These are phyloP conservation scores for Tryphoninae sp. DNA, from an alignment of 2,888 invertebrate species.

Conservation along the genomic window DNA sequence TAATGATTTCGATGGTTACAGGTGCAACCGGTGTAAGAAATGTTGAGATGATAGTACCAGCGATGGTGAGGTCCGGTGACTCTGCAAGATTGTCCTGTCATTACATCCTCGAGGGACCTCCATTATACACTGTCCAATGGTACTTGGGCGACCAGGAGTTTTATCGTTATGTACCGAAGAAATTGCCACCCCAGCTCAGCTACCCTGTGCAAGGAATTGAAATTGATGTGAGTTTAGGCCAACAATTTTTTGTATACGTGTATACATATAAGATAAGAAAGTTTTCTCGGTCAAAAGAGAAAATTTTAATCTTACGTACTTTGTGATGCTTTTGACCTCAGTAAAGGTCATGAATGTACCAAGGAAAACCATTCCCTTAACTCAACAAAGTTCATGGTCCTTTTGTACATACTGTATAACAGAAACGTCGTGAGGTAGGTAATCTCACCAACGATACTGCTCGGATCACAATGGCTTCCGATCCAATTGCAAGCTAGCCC, in stretches of 20 bases:
- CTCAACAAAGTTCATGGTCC: too few species aligned
- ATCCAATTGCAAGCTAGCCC: too few species aligned
- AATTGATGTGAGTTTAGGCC: conserved; percentile 86
- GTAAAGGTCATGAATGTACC: too few species aligned
- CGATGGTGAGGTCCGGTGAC: conserved; percentile 77
- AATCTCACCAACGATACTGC: too few species aligned
- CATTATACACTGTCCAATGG: conserved; percentile 89
- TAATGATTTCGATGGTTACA: conserved; percentile 65
- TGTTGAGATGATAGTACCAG: conserved; percentile 77
- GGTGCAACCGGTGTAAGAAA: conserved; percentile 77
- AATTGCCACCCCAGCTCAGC: conserved; percentile 87
- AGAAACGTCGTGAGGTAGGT: too few species aligned
- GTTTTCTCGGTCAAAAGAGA: too few species aligned
- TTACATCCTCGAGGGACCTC: conserved; percentile 75
- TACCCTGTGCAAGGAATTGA: conserved; percentile 87
- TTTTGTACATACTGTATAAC: too few species aligned
- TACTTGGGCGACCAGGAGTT: conserved; percentile 89
- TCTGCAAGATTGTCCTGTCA: conserved; percentile 77
- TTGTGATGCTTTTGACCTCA: too few species aligned
- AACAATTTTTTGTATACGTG: conserved; percentile 25
- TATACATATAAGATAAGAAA: conserved; percentile 22
- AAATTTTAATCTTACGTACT: too few species aligned
- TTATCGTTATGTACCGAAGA: conserved; percentile 89
- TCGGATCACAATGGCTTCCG: too few species aligned
- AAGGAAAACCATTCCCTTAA: too few species aligned